Conservation (phyloP, 2,797 vertebrate species). For the Apodemus agrarius region DNA sequence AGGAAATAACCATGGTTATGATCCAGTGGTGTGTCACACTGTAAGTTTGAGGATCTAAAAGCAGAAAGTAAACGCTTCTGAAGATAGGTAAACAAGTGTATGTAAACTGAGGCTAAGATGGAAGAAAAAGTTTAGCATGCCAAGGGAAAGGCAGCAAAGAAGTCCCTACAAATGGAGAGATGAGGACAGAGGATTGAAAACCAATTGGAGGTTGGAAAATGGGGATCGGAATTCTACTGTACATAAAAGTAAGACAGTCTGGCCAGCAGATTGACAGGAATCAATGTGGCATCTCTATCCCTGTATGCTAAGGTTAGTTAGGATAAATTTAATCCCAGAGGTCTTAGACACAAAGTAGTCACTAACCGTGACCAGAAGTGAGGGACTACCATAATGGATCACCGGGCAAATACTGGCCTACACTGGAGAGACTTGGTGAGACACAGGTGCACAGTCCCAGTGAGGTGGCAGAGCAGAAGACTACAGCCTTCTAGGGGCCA, state of each 20-base stretch:
- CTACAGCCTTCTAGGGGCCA: background rate
- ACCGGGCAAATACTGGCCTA: background rate
- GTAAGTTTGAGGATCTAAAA: background rate
- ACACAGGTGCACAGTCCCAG: background rate
- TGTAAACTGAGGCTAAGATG: background rate
- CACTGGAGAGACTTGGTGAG: background rate
- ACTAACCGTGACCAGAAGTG: background rate
- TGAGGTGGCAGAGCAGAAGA: background rate
- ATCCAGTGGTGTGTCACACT: background rate
- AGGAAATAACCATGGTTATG: background rate
- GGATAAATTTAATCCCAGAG: background rate
- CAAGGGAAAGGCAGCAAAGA: background rate
- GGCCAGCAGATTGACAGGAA: background rate
- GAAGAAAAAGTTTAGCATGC: background rate
- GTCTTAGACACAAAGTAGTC: background rate
- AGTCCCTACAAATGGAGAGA: background rate
- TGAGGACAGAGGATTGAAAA: background rate
- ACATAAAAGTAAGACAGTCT: background rate
- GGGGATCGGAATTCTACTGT: background rate
- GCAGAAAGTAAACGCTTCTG: background rate
- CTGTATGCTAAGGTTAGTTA: background rate
- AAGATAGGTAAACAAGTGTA: background rate
- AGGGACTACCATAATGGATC: background rate
- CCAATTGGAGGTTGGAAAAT: background rate
- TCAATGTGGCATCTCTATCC: background rate